Base-by-base conservation (phyloP, 92 coral and sea anemone genomes). In the Desmophyllum pertusum region DNA sequence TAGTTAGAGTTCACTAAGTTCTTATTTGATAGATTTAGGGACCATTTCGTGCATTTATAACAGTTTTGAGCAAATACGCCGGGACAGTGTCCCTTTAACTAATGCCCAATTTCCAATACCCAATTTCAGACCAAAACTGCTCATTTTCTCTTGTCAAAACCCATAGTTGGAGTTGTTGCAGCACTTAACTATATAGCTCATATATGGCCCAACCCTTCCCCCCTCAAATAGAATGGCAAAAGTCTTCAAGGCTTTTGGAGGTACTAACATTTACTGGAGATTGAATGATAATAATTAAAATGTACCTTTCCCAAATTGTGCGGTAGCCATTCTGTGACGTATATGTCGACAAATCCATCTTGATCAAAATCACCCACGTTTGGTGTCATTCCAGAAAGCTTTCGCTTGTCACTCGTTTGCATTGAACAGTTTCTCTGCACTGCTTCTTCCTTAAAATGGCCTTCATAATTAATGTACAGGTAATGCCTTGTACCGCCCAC, bases 301-400 rank as follows among this genome's bases (percentile, higher is more conserved):
- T 18, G 35, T 75, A 95, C 98, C 93, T 95, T 93, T 86, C 98
- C 98, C 30, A 92, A 51, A 63, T 86, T 76, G 48, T 93, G 95
- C 46, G 92, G 89, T 43, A 95, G 91, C 98, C 98, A 95, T 64
- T 95, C 98, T 11, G 98, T 80, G 1, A 95, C 98, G 63, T 95
- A 93, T 69, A 95, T 91, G 78, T 95, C 98, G 40, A 84, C 84
- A 64, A 88, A 95, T 43, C 98, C 98, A 73, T 95, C 98, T 21
- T 84, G 82, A 64, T 95, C 90, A 84, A 95, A 95, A 71, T 95
- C 98, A 11, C 98, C 98, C 73, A 95, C 95, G 69, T 93, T 95
- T 6, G 98, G 95, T 5, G 98, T 89, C 93, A 95, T 91, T 27
- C 98, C 98, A 10, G 98, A 88, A 14, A 95, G 93, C 70, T 93